phyloP scores from a whole-genome alignment of 2,888 invertebrate species.

The Lamellibrachia satsuma region DNA sequence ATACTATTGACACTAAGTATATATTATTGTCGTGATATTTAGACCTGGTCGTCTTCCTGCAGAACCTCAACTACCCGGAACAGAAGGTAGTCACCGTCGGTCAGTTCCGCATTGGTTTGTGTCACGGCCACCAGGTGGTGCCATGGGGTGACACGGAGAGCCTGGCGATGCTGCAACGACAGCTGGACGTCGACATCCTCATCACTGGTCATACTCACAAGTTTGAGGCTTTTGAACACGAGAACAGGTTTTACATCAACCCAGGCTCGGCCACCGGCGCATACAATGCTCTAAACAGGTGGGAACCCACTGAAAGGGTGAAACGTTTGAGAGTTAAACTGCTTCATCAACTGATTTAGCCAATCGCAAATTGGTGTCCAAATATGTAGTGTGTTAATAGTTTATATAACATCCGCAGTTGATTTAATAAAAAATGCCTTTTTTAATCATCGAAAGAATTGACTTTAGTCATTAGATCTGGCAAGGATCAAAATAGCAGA shows the following conservation, averaged over 20 bases:
- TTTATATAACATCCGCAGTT: no score
- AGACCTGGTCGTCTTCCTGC: constrained; percentile 36
- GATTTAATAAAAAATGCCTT: no score
- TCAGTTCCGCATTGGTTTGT: constrained; percentile 96
- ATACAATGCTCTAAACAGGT: constrained; percentile 91
- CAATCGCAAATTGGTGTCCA: no score
- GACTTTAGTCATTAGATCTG: no score
- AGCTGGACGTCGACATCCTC: constrained; percentile 97
- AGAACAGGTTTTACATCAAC: constrained; percentile 98
- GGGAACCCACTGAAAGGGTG: constrained; percentile 60
- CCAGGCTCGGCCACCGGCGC: constrained; percentile 99
- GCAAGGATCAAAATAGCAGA: no score
- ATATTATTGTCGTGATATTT: no score
- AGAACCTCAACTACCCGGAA: constrained; percentile 87
- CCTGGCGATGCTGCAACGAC: constrained; percentile 90
- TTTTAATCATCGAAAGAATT: no score
- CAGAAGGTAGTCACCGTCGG: constrained; percentile 99
- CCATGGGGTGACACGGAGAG: constrained; percentile 83
- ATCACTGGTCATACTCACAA: constrained; percentile 99
- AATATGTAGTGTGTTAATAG: no score
- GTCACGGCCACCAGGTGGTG: constrained; percentile 97
- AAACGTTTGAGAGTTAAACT: no score
- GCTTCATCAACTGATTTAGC: no score
- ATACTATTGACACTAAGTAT: no score
- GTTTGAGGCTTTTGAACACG: constrained; percentile 97